Evolutionary conservation across 1,140 invertebrate species (phyloP), one percentile per base, ranked within the genome.

Genomic region (Ladona fulva): DNA sequence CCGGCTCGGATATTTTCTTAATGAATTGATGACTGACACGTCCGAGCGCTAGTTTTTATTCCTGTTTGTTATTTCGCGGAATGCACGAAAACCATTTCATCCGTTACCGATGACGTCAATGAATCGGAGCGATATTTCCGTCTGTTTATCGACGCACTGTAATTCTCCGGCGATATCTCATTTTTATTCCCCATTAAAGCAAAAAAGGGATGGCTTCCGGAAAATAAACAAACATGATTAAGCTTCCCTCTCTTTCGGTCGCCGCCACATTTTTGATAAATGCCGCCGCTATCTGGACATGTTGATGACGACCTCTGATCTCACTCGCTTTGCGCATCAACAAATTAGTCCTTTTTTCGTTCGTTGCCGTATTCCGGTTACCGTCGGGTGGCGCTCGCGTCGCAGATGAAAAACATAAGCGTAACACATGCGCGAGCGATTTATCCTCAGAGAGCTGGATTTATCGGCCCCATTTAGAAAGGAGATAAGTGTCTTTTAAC

Each of bases 151-250:
- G 52, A 66, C 52, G 52, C 52, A 66, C 52, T 22, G 52, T 66
- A 66, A 66, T 66, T 66, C 52, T 22, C 1, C 52, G 16, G 52
- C 52, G 52, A 66, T 66, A 66, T 66, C 52, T 66, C 52, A 19
- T 66, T 66, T 66, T 66, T 66, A 66, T 66, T 66, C n/a, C 3
- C 52, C 52, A 66, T 3, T 66, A 22, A 66, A 66, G 52, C 52
- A 66, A 66, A 66, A 66, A 22, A 22, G 16, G 52, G 52, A 22
- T 66, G 52, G 52, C 52, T 66, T 66, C 52, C 16, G 5, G 52
- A 66, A 66, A 66, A 66, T 66, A 16, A 66, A 66, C 52, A 66
- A 66, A 66, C 52, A 66, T 66, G 52, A 66, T 66, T 66, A 66
- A 66, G n/a, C 52, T 19, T 19, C 44, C 44, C 44, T 6, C 52